phyloP scores from a whole-genome alignment of 2,797 vertebrate species.

The Furcifer pardalis region DNA sequence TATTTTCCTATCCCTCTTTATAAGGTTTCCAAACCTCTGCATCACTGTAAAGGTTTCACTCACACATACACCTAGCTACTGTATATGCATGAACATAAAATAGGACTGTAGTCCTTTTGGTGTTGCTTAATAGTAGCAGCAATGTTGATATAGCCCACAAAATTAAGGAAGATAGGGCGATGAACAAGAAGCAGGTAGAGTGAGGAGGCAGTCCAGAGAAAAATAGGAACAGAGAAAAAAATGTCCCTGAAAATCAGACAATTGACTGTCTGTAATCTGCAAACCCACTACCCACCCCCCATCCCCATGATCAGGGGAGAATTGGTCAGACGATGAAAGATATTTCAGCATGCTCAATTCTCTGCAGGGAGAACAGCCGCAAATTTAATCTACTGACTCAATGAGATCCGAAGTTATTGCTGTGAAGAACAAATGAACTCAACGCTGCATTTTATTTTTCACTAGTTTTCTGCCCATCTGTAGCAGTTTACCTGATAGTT shows the following conservation, averaged over 20 bases:
- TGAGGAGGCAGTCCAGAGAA: neutral
- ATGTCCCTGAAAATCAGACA: neutral
- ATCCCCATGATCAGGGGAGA: neutral
- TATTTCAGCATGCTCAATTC: neutral
- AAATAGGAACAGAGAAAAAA: neutral
- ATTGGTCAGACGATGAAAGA: neutral
- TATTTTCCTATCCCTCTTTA: neutral
- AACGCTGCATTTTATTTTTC: neutral
- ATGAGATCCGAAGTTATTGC: neutral
- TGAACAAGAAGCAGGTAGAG: neutral
- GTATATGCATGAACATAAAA: no score
- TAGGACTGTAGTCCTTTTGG: no score
- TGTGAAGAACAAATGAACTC: neutral
- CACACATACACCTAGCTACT: neutral
- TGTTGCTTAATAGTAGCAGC: no score
- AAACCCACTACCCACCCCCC: neutral
- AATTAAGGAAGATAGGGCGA: no score
- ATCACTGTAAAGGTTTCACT: no score
- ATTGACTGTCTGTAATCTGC: no score
- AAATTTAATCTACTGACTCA: neutral
- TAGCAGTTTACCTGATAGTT: neutral
- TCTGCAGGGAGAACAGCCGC: no score
- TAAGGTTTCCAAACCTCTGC: neutral
- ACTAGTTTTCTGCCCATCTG: no score
- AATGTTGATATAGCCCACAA: no score